Conservation (phyloP, 2,888 invertebrate genomes). For the Chloromyia formosa region DNA sequence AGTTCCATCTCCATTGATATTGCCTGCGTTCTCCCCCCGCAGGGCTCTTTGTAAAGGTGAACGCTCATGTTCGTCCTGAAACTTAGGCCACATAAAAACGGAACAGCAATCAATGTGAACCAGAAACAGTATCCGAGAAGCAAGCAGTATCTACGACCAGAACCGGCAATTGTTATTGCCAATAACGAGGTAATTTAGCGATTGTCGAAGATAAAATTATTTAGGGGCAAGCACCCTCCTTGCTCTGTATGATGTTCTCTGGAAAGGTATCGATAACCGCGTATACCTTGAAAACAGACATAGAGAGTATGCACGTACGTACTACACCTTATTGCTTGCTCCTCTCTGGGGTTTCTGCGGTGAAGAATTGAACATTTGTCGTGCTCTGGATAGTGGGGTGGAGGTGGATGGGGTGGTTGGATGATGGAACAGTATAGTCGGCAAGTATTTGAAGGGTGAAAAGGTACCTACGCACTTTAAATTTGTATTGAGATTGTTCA, state of each 20-base stretch:
- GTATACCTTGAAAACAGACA: not conserved
- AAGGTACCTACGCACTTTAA: no score
- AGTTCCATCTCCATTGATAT: constrained; percentile 15
- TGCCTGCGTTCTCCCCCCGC: no score
- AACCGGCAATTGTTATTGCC: constrained; percentile 47
- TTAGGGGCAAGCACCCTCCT: constrained; percentile 19
- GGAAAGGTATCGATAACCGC: not conserved
- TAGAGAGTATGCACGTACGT: no score
- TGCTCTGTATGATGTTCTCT: not conserved
- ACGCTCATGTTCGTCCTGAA: not conserved
- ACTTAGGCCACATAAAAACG: constrained; percentile 39
- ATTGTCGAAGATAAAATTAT: constrained; percentile 48
- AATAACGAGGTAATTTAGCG: constrained; percentile 49
- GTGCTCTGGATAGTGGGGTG: no score
- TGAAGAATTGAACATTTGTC: not conserved
- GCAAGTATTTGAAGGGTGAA: no score
- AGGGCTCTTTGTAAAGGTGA: not conserved
- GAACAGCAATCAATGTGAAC: constrained; percentile 41
- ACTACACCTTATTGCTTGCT: not conserved
- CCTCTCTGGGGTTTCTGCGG: not conserved
- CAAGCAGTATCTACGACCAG: not conserved
- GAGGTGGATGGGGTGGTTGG: no score
- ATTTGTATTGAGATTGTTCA: no score
- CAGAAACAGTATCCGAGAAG: not conserved
- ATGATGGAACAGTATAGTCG: no score